Base-by-base conservation (phyloP, 2,888 invertebrate genomes). In the Reticulitermes lucifugus region DNA sequence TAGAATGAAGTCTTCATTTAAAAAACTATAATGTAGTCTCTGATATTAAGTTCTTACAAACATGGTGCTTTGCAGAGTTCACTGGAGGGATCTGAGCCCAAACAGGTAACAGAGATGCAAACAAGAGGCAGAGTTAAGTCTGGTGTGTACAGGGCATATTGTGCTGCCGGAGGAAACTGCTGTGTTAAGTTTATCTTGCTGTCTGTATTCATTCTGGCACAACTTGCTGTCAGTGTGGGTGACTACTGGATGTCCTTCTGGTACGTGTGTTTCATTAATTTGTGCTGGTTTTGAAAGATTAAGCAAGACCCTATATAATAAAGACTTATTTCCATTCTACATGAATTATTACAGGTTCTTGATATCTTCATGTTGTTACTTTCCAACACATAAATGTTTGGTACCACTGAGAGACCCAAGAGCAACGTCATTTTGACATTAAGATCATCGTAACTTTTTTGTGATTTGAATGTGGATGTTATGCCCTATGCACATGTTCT, bases 171-270 rank as follows among this genome's bases (percentile, higher is more conserved):
- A 79, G 96, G 96, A 0, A 93, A 94, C 87, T 93, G 93, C 87
- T 91, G 93, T 77, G 88, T 94, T 5, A 92, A 95, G 60, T 88
- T 92, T 29, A 89, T 94, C 0, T 93, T 96, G 90, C 87, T 94
- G 7, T 79, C 93, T 5, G 92, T 95, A 51, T 96, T 95, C 87
- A 12, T 94, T 0, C n/a, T 93, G 22, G 92, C 95, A 0, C 94
- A 95, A 88, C 89, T 90, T 0, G 89, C 92, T n/a, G 94, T 93
- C 2, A 95, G 94, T 86, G 90, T 92, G 0, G 93, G 93, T 0
- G 96, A 96, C 89, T 95, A 93, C 88, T 96, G 94, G 92, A 92
- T 96, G 10, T 93, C 95, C 9, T 94, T 93, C 89, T 97, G 96
- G 96, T 94, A 89, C 91, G 91, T 89, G 55, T 60, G 43, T 90